These are phyloP conservation scores for Platycheirus rosarum DNA, from an alignment of 2,888 invertebrate genomes.

Conservation along the genomic window DNA sequence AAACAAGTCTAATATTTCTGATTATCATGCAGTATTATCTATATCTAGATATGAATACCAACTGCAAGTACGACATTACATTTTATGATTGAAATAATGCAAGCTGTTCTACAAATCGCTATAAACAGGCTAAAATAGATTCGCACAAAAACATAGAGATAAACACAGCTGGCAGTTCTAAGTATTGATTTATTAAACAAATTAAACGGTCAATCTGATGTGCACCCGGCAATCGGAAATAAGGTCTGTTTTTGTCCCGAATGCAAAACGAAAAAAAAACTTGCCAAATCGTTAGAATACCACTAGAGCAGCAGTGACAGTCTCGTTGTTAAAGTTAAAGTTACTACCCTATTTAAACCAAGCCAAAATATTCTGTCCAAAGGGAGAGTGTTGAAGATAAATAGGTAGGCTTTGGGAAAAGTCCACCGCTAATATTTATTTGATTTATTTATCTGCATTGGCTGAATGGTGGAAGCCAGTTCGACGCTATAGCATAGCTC, in stretches of 20 bases:
- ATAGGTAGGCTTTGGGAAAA: conserved; percentile 31
- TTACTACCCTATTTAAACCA: conserved; percentile 10
- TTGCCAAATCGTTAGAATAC: conserved; percentile 26
- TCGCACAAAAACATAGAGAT: neutral
- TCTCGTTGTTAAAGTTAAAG: conserved; percentile 7
- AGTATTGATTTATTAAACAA: conserved; percentile 37
- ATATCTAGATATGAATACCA: too few species aligned
- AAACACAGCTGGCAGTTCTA: too few species aligned
- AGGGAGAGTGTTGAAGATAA: conserved; percentile 41
- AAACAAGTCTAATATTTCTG: too few species aligned
- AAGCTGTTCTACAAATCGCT: too few species aligned
- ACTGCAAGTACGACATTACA: neutral
- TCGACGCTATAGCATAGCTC: conserved; percentile 15
- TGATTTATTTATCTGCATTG: conserved; percentile 65
- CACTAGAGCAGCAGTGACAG: conserved; percentile 27
- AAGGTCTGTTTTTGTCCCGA: conserved; percentile 32
- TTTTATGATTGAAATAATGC: neutral
- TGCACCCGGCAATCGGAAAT: conserved; percentile 30
- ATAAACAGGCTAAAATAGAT: too few species aligned
- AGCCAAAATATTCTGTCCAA: conserved; percentile 24
- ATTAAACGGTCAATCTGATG: conserved; percentile 32
- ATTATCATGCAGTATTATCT: too few species aligned
- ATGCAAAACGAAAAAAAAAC: conserved; percentile 6
- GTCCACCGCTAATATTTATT: conserved; percentile 53
- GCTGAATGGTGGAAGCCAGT: conserved; percentile 58